phyloP scores from a whole-genome alignment of 2,888 invertebrate species.

The Podotricha telesiphe region DNA sequence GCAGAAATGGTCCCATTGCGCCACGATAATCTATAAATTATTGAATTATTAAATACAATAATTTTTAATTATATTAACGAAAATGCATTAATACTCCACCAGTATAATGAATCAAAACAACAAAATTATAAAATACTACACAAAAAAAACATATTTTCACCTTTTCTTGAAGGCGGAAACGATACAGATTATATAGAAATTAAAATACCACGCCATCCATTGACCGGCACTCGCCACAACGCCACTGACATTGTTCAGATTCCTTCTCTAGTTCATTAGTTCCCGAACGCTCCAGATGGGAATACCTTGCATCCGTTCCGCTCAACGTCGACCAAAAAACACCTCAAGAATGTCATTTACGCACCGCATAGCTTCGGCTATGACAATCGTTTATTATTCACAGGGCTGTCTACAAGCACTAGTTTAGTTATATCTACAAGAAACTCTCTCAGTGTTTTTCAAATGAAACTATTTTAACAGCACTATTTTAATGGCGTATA shows the following conservation, averaged over 20 bases:
- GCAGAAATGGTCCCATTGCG: no score
- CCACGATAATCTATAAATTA: no score
- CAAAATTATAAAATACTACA: neutral
- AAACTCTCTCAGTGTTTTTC: neutral
- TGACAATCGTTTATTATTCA: slow-evolving; percentile 50
- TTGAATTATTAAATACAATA: no score
- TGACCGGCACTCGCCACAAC: slow-evolving; percentile 38
- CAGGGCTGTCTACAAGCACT: slow-evolving; percentile 49
- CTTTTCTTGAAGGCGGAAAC: slow-evolving; percentile 36
- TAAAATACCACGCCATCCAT: slow-evolving; percentile 41
- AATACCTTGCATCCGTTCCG: slow-evolving; percentile 69
- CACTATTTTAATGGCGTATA: no score
- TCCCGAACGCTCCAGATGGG: slow-evolving; percentile 55
- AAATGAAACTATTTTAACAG: no score
- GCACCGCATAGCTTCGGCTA: slow-evolving; percentile 50
- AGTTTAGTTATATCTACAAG: neutral
- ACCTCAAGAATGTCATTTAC: slow-evolving; percentile 74
- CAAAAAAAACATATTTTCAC: slow-evolving; percentile 11
- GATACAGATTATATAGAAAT: slow-evolving; percentile 41
- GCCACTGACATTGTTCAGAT: slow-evolving; percentile 53
- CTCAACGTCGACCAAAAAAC: slow-evolving; percentile 70
- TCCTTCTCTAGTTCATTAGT: slow-evolving; percentile 60
- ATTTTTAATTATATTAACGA: no score
- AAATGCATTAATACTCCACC: neutral
- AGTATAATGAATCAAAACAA: neutral